Evolutionary conservation across 1,140 invertebrate species (phyloP), one percentile per base, ranked within the genome.

Genomic region (Papilio aristodemus): DNA sequence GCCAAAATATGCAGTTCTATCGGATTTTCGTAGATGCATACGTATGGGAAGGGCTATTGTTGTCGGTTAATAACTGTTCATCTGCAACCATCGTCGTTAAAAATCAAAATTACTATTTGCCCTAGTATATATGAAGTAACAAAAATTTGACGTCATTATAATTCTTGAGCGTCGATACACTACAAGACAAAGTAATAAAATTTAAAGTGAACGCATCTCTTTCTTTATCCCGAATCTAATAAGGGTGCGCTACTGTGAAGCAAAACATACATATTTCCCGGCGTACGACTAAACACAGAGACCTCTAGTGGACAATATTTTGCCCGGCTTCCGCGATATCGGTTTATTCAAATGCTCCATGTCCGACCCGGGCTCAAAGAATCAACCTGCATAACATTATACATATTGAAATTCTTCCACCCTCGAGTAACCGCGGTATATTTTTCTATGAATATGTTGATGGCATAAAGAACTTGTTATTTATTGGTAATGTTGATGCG

Each of bases 341-440:
- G 83, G 85, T 90, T 90, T 90, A 91, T 91, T 91, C 89, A 91
- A 91, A 91, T 91, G 86, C 81, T 83, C 71, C 76, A 58, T 87
- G 83, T 84, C 83, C 79, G 86, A 89, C 85, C 89, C 86, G 77
- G 69, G 78, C 85, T 87, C 84, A 87, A 87, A 88, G 85, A 87
- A 87, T 89, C 89, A 89, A 86, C 86, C 89, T 87, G 89, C 86
- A 91, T 89, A 88, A 86, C 82, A 87, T 89, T 90, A 89, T 86
- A 87, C 84, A 89, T 88, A 89, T 90, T 89, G 87, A 89, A 89
- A 90, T 88, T 89, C 83, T 84, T 90, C 79, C 78, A 76, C 78
- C 80, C 81, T 77, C 77, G 69, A 81, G 83, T 77, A 87, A 80
- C 73, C 71, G 81, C 72, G 73, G 75, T 80, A 81, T 87, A 87